These are phyloP conservation scores for Cyprinodon brontotheroides DNA, from an alignment of 2,113 vertebrate genomes.

Conservation along the genomic window DNA sequence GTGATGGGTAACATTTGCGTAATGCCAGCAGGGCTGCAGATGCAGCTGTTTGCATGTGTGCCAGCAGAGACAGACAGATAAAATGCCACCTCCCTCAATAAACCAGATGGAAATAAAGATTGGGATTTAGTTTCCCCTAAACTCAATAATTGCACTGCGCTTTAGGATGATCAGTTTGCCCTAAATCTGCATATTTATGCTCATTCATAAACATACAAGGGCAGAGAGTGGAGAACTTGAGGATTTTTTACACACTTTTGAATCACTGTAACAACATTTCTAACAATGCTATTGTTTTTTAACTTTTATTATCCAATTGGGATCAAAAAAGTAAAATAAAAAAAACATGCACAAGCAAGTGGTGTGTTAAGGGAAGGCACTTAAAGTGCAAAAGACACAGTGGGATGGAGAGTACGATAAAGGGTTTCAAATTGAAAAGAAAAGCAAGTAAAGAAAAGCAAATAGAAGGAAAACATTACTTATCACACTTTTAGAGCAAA, in stretches of 20 bases:
- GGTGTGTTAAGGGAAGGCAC: no score
- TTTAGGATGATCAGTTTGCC: neutral
- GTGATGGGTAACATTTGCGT: constrained; percentile 27
- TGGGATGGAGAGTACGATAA: no score
- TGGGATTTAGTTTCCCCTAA: constrained; percentile 15
- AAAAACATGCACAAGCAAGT: no score
- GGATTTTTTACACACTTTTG: no score
- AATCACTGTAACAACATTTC: no score
- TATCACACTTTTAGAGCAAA: neutral
- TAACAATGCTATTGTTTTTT: no score
- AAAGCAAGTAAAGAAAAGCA: neutral
- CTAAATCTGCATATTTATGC: neutral
- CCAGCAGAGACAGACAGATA: constrained; percentile 25
- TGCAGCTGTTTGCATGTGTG: constrained; percentile 30
- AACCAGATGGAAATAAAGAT: constrained; percentile 7
- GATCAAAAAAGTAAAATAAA: no score
- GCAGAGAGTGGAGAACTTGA: neutral
- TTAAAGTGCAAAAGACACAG: no score
- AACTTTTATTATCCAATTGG: no score
- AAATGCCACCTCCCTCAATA: constrained; percentile 57
- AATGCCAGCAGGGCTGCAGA: neutral
- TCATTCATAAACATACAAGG: neutral
- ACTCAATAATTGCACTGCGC: constrained; percentile 14
- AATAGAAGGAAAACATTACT: neutral
- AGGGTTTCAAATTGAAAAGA: no score